These are phyloP conservation scores for Neosilurus hyrtlii DNA, from an alignment of 2,797 vertebrate species.

Conservation along the genomic window DNA sequence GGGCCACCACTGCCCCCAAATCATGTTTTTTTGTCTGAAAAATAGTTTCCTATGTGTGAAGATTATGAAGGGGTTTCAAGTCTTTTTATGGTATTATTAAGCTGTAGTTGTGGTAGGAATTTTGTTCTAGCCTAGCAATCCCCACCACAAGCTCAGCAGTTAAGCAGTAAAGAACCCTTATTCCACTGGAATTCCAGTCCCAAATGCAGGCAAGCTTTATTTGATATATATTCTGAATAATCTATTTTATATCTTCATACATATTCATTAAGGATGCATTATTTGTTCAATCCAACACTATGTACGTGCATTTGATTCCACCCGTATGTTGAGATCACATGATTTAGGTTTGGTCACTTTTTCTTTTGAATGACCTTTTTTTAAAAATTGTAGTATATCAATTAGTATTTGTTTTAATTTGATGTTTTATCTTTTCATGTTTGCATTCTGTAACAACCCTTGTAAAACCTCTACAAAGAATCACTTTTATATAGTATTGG, in stretches of 20 bases:
- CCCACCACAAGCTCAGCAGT: neutral
- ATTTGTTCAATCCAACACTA: neutral
- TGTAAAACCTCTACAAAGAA: neutral
- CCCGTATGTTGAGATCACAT: neutral
- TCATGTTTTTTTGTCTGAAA: no score
- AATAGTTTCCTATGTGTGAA: neutral
- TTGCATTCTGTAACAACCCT: neutral
- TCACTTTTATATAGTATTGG: neutral
- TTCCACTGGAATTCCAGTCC: neutral
- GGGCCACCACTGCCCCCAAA: no score
- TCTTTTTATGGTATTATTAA: neutral
- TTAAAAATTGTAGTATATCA: neutral
- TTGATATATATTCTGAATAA: no score
- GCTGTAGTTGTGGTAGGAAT: neutral
- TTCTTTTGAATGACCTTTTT: neutral
- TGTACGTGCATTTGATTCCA: neutral
- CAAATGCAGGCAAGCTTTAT: no score
- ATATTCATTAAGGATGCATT: neutral
- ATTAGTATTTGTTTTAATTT: neutral
- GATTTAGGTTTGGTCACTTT: neutral
- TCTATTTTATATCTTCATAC: neutral
- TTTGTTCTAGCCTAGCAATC: neutral
- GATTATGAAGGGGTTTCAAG: neutral
- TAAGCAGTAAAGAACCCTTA: neutral
- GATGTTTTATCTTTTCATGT: neutral